A percentile compares a stretch with the other conserved stretches of the same genome.
Evolutionary conservation across 64 coral and sea anemone genomes (phyloP).

Genomic region (Montipora foliosa): DNA sequence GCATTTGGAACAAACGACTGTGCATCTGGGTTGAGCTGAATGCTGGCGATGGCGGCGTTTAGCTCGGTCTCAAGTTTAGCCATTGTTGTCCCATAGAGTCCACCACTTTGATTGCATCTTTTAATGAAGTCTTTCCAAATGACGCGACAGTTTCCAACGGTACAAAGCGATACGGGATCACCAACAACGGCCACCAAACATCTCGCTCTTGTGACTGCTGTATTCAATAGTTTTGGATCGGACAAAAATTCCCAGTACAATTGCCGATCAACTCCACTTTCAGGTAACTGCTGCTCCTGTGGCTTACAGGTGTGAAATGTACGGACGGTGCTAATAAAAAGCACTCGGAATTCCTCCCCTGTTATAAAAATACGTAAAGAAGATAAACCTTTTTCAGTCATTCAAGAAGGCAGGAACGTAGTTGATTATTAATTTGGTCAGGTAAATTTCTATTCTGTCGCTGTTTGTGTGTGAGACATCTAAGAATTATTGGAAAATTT

Average conservation of each 20-base stretch:
- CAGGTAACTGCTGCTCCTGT: neutral
- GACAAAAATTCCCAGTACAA: constrained; percentile 83
- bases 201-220: constrained; percentile 78
- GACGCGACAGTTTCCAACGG: neutral
- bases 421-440: no score
- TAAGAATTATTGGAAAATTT: no score
- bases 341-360: constrained; percentile 65
- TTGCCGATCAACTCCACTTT: neutral
- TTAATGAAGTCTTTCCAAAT: constrained; percentile 80
- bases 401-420: no score
- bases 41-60: neutral
- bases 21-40: constrained; percentile 53
- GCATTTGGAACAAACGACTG: constrained; percentile 35
- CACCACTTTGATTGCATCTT: constrained; percentile 47
- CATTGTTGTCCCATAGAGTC: constrained; percentile 52
- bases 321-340: constrained; percentile 71
- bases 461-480: no score
- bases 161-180: constrained; percentile 61
- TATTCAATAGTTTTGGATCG: constrained; percentile 82
- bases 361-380: neutral
- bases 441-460: no score
- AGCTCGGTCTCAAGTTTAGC: constrained; percentile 47
- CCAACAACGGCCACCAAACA: constrained; percentile 80
- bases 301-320: constrained; percentile 58
- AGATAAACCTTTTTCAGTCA: no score